These are phyloP conservation scores for Rhimphoctona megacephalus DNA, from an alignment of 2,888 invertebrate species.

Conservation along the genomic window DNA sequence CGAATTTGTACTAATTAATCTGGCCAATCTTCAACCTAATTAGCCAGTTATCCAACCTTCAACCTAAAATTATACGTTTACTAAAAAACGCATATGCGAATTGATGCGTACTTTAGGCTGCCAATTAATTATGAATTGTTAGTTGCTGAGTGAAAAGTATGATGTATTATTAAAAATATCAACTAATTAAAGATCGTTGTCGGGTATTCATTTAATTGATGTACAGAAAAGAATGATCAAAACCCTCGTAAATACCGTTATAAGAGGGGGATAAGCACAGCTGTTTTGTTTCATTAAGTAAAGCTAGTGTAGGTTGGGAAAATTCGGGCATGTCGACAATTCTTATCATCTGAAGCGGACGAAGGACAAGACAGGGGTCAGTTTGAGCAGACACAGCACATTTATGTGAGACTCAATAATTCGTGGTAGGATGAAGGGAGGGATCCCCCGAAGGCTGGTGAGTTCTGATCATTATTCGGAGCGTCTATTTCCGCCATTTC, in stretches of 20 bases:
- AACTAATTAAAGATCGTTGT: background rate
- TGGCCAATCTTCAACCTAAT: too few relatives aligned
- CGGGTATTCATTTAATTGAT: background rate
- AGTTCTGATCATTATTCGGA: slow-evolving; percentile 9
- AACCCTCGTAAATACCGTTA: background rate
- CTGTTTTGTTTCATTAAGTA: background rate
- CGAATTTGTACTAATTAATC: background rate
- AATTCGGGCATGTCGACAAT: slow-evolving; percentile 9
- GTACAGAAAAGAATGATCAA: background rate
- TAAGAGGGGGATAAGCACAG: background rate
- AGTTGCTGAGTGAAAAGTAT: background rate
- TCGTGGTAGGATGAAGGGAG: background rate
- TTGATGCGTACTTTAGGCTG: background rate
- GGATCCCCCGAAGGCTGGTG: background rate
- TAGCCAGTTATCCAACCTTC: background rate
- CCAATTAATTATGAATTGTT: background rate
- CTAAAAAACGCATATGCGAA: background rate
- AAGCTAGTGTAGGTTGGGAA: background rate
- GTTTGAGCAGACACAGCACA: slow-evolving; percentile 21
- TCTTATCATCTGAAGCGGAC: background rate
- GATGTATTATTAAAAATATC: background rate
- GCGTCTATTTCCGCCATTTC: slow-evolving; percentile 5
- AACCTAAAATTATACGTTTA: background rate
- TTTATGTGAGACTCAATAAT: slow-evolving; percentile 5
- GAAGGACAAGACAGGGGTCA: background rate